phyloP scores from a whole-genome alignment of 2,888 invertebrate species.

The Holacanthella duospinosa region DNA sequence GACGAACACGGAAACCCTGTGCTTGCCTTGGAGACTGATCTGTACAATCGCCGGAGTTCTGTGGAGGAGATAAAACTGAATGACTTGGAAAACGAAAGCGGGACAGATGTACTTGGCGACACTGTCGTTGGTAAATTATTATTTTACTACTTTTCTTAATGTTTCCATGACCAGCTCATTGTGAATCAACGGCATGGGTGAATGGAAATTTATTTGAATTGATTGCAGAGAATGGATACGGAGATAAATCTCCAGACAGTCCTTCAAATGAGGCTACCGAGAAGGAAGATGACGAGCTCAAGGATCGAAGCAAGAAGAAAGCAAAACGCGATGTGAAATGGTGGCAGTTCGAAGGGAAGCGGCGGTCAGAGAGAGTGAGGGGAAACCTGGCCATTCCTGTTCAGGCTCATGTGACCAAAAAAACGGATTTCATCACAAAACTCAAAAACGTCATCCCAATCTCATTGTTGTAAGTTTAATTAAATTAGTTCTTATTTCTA shows the following conservation, averaged over 20 bases:
- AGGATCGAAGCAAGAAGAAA: slow-evolving; percentile 25
- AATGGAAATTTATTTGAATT: too few relatives aligned
- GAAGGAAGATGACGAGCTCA: neutral
- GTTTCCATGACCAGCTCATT: too few relatives aligned
- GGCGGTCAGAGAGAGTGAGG: slow-evolving; percentile 34
- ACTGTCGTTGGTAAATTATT: too few relatives aligned
- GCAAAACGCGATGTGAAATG: slow-evolving; percentile 29
- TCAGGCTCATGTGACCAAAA: slow-evolving; percentile 47
- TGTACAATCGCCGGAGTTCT: too few relatives aligned
- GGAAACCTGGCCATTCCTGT: slow-evolving; percentile 27
- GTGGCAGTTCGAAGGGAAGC: slow-evolving; percentile 37
- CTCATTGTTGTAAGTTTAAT: slow-evolving; percentile 45
- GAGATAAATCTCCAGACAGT: neutral
- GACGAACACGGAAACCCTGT: too few relatives aligned
- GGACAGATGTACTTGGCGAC: neutral
- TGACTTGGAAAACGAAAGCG: neutral
- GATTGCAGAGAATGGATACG: slow-evolving; percentile 4
- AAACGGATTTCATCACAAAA: slow-evolving; percentile 52
- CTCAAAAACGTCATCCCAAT: slow-evolving; percentile 56
- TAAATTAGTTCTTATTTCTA: neutral
- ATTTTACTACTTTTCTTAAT: too few relatives aligned
- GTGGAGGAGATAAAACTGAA: too few relatives aligned
- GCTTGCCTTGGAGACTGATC: too few relatives aligned
- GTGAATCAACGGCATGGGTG: neutral
- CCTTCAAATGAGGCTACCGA: neutral